A percentile compares a stretch with the other conserved stretches of the same genome.
Evolutionary conservation across 2,113 vertebrate species (phyloP).

Genomic region (Sinocyclocheilus rhinocerous): DNA sequence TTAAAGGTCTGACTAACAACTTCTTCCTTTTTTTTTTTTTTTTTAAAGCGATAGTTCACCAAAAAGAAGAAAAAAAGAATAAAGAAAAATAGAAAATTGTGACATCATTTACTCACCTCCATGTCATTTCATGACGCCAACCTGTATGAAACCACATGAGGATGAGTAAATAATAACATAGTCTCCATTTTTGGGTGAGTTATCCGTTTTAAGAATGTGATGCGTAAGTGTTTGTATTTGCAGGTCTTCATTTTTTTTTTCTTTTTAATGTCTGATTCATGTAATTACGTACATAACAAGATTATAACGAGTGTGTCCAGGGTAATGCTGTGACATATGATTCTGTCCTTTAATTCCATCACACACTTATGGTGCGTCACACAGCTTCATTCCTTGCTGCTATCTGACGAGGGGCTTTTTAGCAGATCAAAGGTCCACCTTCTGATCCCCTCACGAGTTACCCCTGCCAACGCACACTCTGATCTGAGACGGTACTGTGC

Average conservation of each 20-base stretch:
- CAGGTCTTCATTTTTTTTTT: background rate
- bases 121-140: background rate
- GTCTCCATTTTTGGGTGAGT: background rate
- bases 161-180: background rate
- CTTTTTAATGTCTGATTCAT: background rate
- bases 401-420: slow-evolving; percentile 42
- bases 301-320: slow-evolving; percentile 34
- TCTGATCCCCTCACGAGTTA: slow-evolving; percentile 40
- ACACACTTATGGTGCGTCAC: background rate
- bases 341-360: background rate
- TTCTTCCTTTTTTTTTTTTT: background rate
- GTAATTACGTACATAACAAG: slow-evolving; percentile 10
- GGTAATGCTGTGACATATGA: background rate
- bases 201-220: background rate
- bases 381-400: slow-evolving; percentile 47
- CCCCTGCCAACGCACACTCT: slow-evolving; percentile 42
- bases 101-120: background rate
- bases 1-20: background rate
- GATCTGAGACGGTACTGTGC: slow-evolving; percentile 43
- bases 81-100: too few species aligned
- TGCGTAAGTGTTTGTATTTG: background rate
- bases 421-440: slow-evolving; percentile 56
- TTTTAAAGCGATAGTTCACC: background rate
- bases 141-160: background rate
- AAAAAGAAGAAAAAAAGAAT: background rate